phyloP scores from a whole-genome alignment of 1,140 invertebrate species.

The Arctopsyche grandis region DNA sequence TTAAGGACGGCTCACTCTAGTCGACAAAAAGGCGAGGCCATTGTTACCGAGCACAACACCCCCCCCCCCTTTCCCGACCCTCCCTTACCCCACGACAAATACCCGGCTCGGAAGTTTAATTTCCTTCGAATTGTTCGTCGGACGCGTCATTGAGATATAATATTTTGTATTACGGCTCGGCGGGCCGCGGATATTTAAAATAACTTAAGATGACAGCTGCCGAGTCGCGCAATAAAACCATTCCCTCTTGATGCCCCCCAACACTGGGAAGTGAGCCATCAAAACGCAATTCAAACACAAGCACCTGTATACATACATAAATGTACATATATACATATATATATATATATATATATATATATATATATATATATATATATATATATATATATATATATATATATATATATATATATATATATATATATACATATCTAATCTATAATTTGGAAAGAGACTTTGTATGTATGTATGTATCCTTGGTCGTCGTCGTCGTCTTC shows the following conservation, averaged over 20 bases:
- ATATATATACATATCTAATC: no score
- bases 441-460: no score
- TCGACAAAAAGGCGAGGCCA: neutral
- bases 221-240: neutral
- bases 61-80: neutral
- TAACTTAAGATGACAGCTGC: constrained; percentile 7
- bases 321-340: neutral
- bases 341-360: neutral
- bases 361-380: no score
- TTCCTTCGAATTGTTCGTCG: constrained; percentile 9
- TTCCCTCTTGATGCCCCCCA: neutral
- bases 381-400: no score
- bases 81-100: no score
- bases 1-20: neutral
- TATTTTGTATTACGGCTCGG: constrained; percentile 4
- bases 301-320: neutral
- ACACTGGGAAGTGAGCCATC: neutral
- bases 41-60: neutral
- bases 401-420: no score
- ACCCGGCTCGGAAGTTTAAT: constrained; percentile 8
- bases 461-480: no score
- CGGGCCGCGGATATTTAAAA: constrained; percentile 6
- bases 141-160: constrained; percentile 1
- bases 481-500: no score
- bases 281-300: neutral